Percentiles rank a stretch among this genome's conserved stretches.
Evolutionary conservation across 2,113 vertebrate species (phyloP).

Genomic region (Lates calcarifer): DNA sequence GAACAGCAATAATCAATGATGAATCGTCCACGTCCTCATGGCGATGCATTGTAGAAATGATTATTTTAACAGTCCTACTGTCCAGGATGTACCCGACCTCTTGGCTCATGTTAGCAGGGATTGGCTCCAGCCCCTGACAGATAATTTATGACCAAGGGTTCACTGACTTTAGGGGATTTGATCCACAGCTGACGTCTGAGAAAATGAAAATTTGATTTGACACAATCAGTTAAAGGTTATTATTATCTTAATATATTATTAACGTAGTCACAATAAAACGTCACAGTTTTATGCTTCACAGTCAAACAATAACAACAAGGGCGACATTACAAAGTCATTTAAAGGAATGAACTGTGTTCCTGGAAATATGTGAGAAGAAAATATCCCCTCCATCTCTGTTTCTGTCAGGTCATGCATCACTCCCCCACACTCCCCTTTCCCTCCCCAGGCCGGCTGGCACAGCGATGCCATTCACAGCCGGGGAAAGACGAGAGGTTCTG

Average conservation of each 20-base stretch:
- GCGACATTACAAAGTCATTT: background rate
- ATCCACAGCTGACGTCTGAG: background rate
- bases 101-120: too few relatives aligned
- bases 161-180: too few relatives aligned
- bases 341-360: conserved; percentile 10
- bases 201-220: too few relatives aligned
- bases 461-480: conserved; percentile 66
- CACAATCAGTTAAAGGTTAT: background rate
- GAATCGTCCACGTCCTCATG: too few relatives aligned
- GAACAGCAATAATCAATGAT: too few relatives aligned
- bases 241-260: background rate
- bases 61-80: too few relatives aligned
- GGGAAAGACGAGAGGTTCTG: conserved; percentile 77
- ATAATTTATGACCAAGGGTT: too few relatives aligned
- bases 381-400: conserved; percentile 45
- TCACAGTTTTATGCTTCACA: too few relatives aligned
- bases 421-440: background rate
- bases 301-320: background rate
- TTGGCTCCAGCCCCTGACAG: too few relatives aligned
- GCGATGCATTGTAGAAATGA: too few relatives aligned
- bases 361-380: conserved; percentile 47
- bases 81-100: too few relatives aligned
- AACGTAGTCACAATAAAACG: background rate
- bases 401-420: conserved; percentile 59
- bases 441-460: conserved; percentile 30